phyloP scores from a whole-genome alignment of 53 echinoderm and acorn worm species.

The Holothuria leucospilota region DNA sequence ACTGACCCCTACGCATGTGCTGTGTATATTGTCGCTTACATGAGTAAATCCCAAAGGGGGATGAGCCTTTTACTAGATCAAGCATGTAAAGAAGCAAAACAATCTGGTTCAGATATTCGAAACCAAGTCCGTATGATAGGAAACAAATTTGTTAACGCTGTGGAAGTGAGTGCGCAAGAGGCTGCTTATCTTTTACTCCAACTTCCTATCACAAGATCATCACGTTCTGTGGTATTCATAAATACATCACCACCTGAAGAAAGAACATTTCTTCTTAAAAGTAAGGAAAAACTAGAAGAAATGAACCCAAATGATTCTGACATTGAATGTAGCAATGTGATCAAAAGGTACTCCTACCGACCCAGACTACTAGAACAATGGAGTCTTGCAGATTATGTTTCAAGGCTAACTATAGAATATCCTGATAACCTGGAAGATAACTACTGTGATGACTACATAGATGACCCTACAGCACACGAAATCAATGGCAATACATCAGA shows the following conservation, averaged over 20 bases:
- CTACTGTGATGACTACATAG: no score
- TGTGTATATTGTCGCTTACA: slow-evolving; percentile 18
- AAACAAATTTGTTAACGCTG: slow-evolving; percentile 17
- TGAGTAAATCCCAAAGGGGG: slow-evolving; percentile 12
- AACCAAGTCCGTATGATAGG: slow-evolving; percentile 1
- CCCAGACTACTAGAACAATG: no score
- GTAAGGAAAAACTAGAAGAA: no score
- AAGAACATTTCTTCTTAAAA: no score
- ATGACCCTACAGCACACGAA: no score
- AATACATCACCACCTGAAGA: neutral
- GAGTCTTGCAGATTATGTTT: no score
- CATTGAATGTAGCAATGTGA: no score
- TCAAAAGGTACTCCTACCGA: no score
- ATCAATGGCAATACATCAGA: no score
- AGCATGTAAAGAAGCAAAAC: slow-evolving; percentile 1
- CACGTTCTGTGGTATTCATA: neutral
- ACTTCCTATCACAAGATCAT: neutral
- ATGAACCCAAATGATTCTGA: no score
- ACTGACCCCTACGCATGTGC: neutral
- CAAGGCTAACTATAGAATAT: no score
- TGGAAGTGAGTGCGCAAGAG: slow-evolving; percentile 16
- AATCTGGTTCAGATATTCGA: neutral
- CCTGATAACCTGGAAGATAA: no score
- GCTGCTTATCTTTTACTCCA: slow-evolving; percentile 9
- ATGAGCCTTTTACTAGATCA: neutral